Conservation (phyloP, 1,140 invertebrate genomes). For the Stegodyphus mimosarum region DNA sequence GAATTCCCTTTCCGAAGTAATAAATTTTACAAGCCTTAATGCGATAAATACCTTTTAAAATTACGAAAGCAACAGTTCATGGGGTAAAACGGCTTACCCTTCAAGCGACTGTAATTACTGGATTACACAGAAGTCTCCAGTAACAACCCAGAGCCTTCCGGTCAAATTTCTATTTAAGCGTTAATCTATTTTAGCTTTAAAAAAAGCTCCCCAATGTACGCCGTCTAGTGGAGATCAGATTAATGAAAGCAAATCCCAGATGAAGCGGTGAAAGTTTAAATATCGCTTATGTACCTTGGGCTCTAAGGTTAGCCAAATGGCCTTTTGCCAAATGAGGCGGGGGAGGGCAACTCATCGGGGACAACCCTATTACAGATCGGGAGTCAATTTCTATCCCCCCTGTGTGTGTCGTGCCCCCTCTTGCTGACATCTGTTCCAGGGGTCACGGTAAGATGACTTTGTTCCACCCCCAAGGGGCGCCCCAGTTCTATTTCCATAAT, state of each 20-base stretch:
- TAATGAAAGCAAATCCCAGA: background rate
- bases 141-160: too few species aligned
- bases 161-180: too few species aligned
- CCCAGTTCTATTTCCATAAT: conserved; percentile 40
- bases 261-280: conserved; percentile 14
- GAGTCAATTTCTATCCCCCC: conserved; percentile 27
- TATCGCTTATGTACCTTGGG: background rate
- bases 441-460: background rate
- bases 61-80: too few species aligned
- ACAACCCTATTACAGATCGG: conserved; percentile 8
- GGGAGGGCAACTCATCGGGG: background rate
- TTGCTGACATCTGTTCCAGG: conserved; percentile 26
- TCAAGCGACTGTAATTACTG: too few species aligned
- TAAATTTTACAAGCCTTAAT: too few species aligned
- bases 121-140: too few species aligned
- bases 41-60: too few species aligned
- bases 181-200: too few species aligned
- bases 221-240: background rate
- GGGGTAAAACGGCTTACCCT: too few species aligned
- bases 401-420: background rate
- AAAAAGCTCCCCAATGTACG: background rate
- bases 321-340: background rate
- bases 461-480: conserved; percentile 11
- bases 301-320: background rate
- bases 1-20: too few species aligned